These are phyloP conservation scores for Acomys russatus DNA, from an alignment of 2,797 vertebrate species.

Conservation along the genomic window DNA sequence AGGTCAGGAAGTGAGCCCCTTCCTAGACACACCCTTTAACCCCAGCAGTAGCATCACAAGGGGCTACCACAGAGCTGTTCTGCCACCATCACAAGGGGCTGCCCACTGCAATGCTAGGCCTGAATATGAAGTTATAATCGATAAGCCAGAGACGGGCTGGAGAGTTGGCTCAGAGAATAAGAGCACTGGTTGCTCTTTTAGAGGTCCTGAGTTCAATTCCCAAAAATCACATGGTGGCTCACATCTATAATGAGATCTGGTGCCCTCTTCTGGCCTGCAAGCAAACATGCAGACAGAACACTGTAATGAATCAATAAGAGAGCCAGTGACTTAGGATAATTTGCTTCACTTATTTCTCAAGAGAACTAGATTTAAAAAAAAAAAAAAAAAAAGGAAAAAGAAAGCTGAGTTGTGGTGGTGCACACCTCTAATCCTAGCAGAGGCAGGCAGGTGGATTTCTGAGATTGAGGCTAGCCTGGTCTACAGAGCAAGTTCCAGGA, in stretches of 20 bases:
- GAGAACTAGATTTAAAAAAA: not conserved
- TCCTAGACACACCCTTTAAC: not conserved
- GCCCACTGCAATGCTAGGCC: not conserved
- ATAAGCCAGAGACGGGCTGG: too few relatives aligned
- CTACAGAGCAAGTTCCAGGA: too few relatives aligned
- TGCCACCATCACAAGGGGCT: too few relatives aligned
- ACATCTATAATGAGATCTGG: too few relatives aligned
- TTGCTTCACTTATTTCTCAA: slow-evolving; percentile 24
- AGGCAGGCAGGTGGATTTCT: not conserved
- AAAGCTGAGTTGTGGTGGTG: not conserved
- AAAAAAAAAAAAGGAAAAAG: not conserved
- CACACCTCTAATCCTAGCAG: not conserved
- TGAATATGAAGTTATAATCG: not conserved
- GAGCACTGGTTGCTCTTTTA: too few relatives aligned
- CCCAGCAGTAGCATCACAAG: not conserved
- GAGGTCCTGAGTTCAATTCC: too few relatives aligned
- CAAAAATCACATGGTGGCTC: too few relatives aligned
- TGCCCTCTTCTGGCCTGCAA: too few relatives aligned
- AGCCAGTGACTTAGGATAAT: not conserved
- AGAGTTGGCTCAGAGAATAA: too few relatives aligned
- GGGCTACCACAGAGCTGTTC: not conserved
- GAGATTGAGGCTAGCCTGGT: not conserved
- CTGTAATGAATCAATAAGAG: not conserved
- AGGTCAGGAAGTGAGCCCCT: not conserved
- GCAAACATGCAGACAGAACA: too few relatives aligned